Evolutionary conservation across 2,888 invertebrate species (phyloP).

Genomic region (Trypoxylon attenuatum): DNA sequence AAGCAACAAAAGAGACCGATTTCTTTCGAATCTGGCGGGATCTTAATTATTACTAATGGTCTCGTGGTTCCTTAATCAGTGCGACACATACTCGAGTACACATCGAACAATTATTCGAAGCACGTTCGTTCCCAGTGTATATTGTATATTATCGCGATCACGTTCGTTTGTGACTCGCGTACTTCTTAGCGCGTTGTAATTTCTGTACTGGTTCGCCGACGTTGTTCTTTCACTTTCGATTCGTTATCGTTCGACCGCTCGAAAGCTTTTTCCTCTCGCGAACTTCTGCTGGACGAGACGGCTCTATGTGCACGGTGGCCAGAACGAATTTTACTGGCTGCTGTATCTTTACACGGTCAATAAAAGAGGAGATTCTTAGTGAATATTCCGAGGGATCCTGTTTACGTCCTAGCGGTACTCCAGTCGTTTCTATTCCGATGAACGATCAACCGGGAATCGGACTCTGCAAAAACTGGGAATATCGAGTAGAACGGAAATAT

Average conservation of each 20-base stretch:
- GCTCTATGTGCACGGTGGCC: too few species aligned
- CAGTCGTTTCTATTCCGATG: too few species aligned
- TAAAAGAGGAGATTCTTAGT: too few species aligned
- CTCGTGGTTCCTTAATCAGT: constrained; percentile 27
- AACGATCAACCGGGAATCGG: too few species aligned
- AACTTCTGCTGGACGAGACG: too few species aligned
- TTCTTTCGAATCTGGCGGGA: constrained; percentile 12
- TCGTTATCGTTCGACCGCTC: constrained; percentile 17
- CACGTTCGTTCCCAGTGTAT: constrained; percentile 32
- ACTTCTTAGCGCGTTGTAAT: constrained; percentile 45
- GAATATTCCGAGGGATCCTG: too few species aligned
- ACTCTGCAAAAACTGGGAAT: too few species aligned
- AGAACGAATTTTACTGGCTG: too few species aligned
- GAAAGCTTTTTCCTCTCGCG: neutral
- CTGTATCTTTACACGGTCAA: too few species aligned
- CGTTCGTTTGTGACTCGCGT: too few species aligned
- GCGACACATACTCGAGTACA: constrained; percentile 1
- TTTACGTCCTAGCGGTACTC: too few species aligned
- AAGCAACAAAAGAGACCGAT: constrained; percentile 4
- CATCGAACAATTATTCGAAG: neutral
- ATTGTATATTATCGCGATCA: constrained; percentile 44
- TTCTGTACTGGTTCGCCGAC: constrained; percentile 19
- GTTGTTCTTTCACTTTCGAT: constrained; percentile 27
- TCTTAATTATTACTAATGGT: constrained; percentile 25
- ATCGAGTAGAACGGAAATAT: too few species aligned